Base-by-base conservation (phyloP, 2,888 invertebrate genomes). In the Nasonia oneida region DNA sequence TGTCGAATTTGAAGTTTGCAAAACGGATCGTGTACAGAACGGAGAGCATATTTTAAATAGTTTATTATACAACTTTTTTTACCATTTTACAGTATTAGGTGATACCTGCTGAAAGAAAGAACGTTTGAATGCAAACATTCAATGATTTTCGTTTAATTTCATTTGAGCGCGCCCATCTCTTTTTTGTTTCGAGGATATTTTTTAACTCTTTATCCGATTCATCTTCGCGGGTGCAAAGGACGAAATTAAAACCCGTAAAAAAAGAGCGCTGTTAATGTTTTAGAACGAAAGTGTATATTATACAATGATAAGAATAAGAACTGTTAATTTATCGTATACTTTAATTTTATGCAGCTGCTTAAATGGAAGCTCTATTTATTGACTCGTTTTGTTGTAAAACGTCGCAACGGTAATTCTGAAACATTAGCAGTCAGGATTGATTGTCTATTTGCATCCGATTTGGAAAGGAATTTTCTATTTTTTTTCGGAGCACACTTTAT, bases 261-360 rank as follows among this genome's bases (percentile, higher is more conserved):
- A 67, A 78, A 39, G 76, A 77, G 73, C 47, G 81, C 83, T 83
- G 53, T 81, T 77, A 81, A 81, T 83, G 50, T 81, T 86, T 86
- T 76, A 77, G 71, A 1, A 15, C 8, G 23, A 78, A 79, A 23
- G 12, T 53, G 14, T 37, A 50, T n/a, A 37, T 70, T 37, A n/a
- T 64, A n/a, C 37, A 78, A 10, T 6, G 15, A 14, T 23, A 64
- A 67, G 33, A n/a, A 33, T 39, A 33, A 61, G 50, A 50, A 50
- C 33, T 50, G 6, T 70, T 50, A 70, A 50, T 79, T 57, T 76
- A 57, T n/a, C 10, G n/a, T 73, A 29, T 29, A 42, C 73, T 39
- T 42, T 10, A 39, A 37, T 71, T 39, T 71, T 39, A 37, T 1
- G 23, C 53, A 61, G 6, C 23, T 61, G n/a, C 57, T 67, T 67